Percentiles rank a stretch among this genome's conserved stretches.
Conservation (phyloP, 2,113 vertebrate genomes). For the Laticauda colubrina region DNA sequence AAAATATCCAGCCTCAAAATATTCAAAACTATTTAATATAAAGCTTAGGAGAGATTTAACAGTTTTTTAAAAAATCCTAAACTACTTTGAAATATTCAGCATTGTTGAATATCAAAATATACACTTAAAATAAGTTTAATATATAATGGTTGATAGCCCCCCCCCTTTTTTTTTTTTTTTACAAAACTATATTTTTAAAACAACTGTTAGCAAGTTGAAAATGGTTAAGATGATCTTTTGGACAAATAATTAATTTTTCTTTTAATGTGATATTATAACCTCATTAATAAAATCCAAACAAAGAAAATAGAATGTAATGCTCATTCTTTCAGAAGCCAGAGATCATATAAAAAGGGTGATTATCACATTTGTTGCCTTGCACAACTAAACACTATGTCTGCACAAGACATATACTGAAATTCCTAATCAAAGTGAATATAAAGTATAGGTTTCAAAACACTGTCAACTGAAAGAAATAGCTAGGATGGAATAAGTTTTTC, state of each 20-base stretch:
- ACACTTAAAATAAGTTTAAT: not conserved
- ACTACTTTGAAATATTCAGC: not conserved
- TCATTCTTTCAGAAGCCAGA: not conserved
- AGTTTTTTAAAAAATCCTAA: not conserved
- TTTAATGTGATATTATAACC: not conserved
- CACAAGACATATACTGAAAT: not conserved
- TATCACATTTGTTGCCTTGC: not conserved
- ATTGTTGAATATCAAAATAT: not conserved
- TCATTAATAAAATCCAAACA: slow-evolving; percentile 14
- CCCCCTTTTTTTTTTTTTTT: not conserved
- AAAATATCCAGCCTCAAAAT: not conserved
- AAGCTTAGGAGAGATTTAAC: not conserved
- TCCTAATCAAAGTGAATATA: not conserved
- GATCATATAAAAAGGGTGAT: not conserved
- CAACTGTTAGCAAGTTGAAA: not conserved
- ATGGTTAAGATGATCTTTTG: not conserved
- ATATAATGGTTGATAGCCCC: not conserved
- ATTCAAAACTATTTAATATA: not conserved
- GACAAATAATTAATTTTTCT: slow-evolving; percentile 8
- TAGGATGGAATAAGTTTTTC: not conserved
- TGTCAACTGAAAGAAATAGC: not conserved
- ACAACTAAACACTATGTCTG: not conserved
- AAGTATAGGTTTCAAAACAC: not conserved
- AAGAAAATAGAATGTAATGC: not conserved
- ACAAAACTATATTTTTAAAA: not conserved